Evolutionary conservation across 1,140 invertebrate genomes (phyloP).

Genomic region (Diachasma alloeum): DNA sequence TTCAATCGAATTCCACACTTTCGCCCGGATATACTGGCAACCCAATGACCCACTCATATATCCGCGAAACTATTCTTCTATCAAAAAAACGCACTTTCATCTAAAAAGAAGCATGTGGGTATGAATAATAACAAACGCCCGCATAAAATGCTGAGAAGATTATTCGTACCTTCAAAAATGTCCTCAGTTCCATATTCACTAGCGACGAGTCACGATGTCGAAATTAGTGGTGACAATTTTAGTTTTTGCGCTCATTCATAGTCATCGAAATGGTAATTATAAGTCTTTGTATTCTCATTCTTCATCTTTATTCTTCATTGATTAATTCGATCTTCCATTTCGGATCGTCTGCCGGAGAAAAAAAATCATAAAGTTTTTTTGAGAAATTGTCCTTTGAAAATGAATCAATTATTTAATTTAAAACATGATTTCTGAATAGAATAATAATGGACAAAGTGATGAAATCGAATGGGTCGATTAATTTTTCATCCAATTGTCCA

Average conservation of each 20-base stretch:
- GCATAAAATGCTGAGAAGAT: constrained; percentile 4
- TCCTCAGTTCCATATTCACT: constrained; percentile 3
- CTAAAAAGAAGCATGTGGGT: constrained; percentile 12
- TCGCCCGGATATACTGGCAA: too few relatives aligned
- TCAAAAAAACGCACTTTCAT: constrained; percentile 16
- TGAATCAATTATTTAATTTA: too few relatives aligned
- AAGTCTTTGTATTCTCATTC: not conserved
- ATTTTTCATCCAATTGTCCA: too few relatives aligned
- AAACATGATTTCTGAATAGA: too few relatives aligned
- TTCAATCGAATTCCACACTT: too few relatives aligned
- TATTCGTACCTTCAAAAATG: not conserved
- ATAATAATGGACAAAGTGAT: too few relatives aligned
- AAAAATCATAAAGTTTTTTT: too few relatives aligned
- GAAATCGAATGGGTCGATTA: too few relatives aligned
- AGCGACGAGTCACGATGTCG: not conserved
- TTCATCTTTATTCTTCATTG: not conserved
- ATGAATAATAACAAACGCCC: constrained; percentile 7
- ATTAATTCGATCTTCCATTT: not conserved
- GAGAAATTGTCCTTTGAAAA: too few relatives aligned
- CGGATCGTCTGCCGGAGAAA: not conserved
- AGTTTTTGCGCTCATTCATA: not conserved
- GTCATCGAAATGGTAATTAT: not conserved
- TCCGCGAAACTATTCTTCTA: constrained; percentile 11
- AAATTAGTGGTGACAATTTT: not conserved
- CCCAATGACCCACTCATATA: not conserved